phyloP scores from a whole-genome alignment of 1,140 invertebrate species.

The Aphelinus certus region DNA sequence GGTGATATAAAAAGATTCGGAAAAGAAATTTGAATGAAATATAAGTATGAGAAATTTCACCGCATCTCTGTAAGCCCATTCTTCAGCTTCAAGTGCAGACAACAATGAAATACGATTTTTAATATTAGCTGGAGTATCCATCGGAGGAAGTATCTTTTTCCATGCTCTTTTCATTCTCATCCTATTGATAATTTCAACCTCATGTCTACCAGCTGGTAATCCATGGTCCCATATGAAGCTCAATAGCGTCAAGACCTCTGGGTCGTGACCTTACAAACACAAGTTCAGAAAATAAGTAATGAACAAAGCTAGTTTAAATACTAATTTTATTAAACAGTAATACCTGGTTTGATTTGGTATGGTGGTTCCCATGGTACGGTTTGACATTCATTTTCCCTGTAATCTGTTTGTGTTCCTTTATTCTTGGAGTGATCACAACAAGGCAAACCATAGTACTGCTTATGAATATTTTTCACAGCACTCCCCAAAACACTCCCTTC shows the following conservation, averaged over 20 bases:
- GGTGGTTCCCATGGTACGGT: constrained; percentile 81
- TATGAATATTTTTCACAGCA: constrained; percentile 13
- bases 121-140: constrained; percentile 65
- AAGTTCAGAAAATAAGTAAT: neutral
- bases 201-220: constrained; percentile 71
- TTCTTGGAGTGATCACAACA: neutral
- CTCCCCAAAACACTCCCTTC: constrained; percentile 20
- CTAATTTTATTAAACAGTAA: no score
- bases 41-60: constrained; percentile 59
- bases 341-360: constrained; percentile 51
- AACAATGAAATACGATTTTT: constrained; percentile 68
- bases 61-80: constrained; percentile 74
- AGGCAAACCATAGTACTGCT: neutral
- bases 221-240: constrained; percentile 68
- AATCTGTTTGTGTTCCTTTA: constrained; percentile 73
- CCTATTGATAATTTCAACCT: constrained; percentile 73
- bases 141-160: constrained; percentile 67
- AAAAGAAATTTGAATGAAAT: neutral
- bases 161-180: constrained; percentile 69
- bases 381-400: constrained; percentile 80
- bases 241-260: constrained; percentile 60
- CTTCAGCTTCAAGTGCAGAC: constrained; percentile 71
- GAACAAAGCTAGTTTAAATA: neutral
- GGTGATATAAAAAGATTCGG: neutral
- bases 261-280: constrained; percentile 46